Percentiles rank a stretch among this genome's conserved stretches.
Evolutionary conservation across 2,113 vertebrate species (phyloP).

Genomic region (Urocolius indicus): DNA sequence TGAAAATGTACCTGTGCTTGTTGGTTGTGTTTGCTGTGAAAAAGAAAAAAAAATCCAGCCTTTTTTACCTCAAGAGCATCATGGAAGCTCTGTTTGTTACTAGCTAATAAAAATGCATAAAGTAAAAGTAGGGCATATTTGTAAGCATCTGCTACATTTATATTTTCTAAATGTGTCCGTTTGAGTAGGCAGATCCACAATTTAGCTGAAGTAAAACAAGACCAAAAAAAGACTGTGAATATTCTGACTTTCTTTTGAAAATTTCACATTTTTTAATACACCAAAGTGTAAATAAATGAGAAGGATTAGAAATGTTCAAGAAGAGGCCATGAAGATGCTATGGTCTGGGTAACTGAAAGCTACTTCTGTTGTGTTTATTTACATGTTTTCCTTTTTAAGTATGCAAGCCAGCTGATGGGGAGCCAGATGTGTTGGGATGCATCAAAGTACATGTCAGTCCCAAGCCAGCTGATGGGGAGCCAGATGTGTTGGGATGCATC

Average conservation of each 20-base stretch:
- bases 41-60: not conserved
- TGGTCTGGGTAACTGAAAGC: not conserved
- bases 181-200: not conserved
- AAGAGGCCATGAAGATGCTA: not conserved
- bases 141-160: not conserved
- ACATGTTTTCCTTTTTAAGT: not conserved
- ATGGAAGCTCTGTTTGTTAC: not conserved
- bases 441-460: not conserved
- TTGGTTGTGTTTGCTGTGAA: slow-evolving; percentile 7
- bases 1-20: not conserved
- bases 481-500: not conserved
- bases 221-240: not conserved
- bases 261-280: not conserved
- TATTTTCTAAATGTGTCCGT: slow-evolving; percentile 8
- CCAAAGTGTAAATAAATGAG: not conserved
- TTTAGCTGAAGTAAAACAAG: not conserved
- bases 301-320: not conserved
- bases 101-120: slow-evolving; percentile 29
- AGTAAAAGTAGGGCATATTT: not conserved
- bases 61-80: not conserved
- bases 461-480: too few species aligned
- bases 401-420: not conserved
- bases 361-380: not conserved
- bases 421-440: not conserved
- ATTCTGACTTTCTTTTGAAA: not conserved